Percentiles rank a stretch among this genome's conserved stretches.
Evolutionary conservation across 2,888 invertebrate genomes (phyloP).

Genomic region (Scaeva pyrastri): DNA sequence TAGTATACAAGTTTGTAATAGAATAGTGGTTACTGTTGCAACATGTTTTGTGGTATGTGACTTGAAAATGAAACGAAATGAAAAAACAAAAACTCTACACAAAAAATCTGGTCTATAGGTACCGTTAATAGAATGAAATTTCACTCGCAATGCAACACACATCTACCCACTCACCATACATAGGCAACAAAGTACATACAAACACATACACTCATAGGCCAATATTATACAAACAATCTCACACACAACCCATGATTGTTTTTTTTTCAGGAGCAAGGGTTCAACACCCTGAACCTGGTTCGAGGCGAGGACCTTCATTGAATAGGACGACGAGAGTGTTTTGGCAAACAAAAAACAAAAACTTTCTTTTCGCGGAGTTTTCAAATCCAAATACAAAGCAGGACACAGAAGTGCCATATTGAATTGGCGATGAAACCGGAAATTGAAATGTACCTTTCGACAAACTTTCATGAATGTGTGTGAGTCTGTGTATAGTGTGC

Average conservation of each 20-base stretch:
- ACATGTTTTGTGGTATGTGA: background rate
- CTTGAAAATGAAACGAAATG: background rate
- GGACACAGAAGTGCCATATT: constrained; percentile 41
- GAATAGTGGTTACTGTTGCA: background rate
- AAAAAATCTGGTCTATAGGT: background rate
- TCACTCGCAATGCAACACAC: background rate
- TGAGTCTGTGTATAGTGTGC: background rate
- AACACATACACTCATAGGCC: background rate
- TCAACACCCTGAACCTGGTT: background rate
- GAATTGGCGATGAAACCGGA: constrained; percentile 63
- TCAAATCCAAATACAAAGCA: background rate
- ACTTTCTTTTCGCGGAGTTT: background rate
- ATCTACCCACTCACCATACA: background rate
- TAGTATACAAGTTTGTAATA: background rate
- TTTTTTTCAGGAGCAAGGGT: background rate
- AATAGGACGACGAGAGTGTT: no score
- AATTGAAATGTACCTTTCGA: constrained; percentile 61
- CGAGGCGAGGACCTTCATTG: background rate
- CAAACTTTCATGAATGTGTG: constrained; percentile 27
- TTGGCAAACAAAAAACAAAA: no score
- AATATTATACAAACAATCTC: constrained; percentile 10
- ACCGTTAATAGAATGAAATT: constrained; percentile 10
- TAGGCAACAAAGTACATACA: background rate
- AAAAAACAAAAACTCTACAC: background rate
- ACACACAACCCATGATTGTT: background rate